These are phyloP conservation scores for Wiebesia pumilae DNA, from an alignment of 1,140 invertebrate species.

Conservation along the genomic window DNA sequence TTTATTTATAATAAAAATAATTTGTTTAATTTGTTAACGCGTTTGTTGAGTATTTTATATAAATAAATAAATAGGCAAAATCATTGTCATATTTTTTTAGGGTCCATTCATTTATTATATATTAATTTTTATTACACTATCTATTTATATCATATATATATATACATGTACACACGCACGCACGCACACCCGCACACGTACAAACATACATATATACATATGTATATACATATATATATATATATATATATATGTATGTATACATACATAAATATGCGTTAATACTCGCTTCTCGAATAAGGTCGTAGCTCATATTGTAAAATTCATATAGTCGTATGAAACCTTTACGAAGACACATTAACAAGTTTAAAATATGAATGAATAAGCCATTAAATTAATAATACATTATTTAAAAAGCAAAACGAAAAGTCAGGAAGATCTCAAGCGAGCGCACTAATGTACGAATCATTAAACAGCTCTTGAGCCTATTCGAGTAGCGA, in stretches of 20 bases:
- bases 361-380: conserved; percentile 37
- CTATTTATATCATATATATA: conserved; percentile 63
- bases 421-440: background rate
- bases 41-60: conserved; percentile 29
- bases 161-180: too few species aligned
- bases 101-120: conserved; percentile 70
- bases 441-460: conserved; percentile 19
- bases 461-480: conserved; percentile 30
- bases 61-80: conserved; percentile 35
- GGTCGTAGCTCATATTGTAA: conserved; percentile 55
- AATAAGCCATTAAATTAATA: conserved; percentile 52
- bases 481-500: conserved; percentile 61
- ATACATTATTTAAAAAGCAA: conserved; percentile 47
- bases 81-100: conserved; percentile 47
- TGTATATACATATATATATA: too few species aligned
- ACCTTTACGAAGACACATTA: conserved; percentile 43
- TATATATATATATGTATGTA: too few species aligned
- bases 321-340: conserved; percentile 41
- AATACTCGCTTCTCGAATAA: conserved; percentile 65
- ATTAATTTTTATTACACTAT: conserved; percentile 70
- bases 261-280: too few species aligned
- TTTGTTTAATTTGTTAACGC: conserved; percentile 31
- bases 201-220: too few species aligned
- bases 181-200: too few species aligned
- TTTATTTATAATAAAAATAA: conserved; percentile 15